A percentile compares a stretch with the other conserved stretches of the same genome.
Conservation (phyloP, 1,140 invertebrate species). For the Lethrus apterus region DNA sequence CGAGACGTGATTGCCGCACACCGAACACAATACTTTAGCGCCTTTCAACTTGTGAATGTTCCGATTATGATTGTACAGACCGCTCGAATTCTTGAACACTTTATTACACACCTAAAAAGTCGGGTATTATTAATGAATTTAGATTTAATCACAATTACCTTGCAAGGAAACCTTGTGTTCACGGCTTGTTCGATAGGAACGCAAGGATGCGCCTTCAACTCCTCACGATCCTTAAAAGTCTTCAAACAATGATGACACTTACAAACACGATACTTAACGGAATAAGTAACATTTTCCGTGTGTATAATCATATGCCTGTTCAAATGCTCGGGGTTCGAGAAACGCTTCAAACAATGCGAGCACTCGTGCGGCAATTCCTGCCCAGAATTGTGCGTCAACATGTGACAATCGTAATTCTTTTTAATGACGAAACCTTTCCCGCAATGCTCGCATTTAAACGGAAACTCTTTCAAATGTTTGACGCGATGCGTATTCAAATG, state of each 20-base stretch:
- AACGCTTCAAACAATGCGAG: conserved; percentile 21
- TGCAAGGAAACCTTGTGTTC: conserved; percentile 20
- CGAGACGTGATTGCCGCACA: conserved; percentile 22
- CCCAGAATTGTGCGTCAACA: conserved; percentile 22
- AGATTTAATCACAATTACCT: no score
- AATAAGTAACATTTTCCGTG: conserved; percentile 25
- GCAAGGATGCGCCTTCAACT: conserved; percentile 19
- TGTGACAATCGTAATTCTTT: conserved; percentile 26
- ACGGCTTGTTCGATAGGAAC: conserved; percentile 18
- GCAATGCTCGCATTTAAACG: conserved; percentile 25
- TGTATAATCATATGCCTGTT: conserved; percentile 23
- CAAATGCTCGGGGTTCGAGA: conserved; percentile 26
- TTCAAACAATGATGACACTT: conserved; percentile 23
- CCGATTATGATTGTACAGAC: conserved; percentile 22
- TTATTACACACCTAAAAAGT: conserved; percentile 11
- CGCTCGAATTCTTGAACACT: conserved; percentile 20
- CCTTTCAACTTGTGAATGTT: conserved; percentile 21
- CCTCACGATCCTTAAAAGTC: conserved; percentile 19
- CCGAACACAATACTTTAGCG: conserved; percentile 22
- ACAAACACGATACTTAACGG: conserved; percentile 23
- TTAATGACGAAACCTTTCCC: conserved; percentile 27
- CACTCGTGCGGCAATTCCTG: conserved; percentile 23
- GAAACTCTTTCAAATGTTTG: conserved; percentile 25
- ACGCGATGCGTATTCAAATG: conserved; percentile 25
- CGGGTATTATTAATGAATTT: background rate